These are phyloP conservation scores for Villa cingulata DNA, from an alignment of 2,888 invertebrate genomes.

Conservation along the genomic window DNA sequence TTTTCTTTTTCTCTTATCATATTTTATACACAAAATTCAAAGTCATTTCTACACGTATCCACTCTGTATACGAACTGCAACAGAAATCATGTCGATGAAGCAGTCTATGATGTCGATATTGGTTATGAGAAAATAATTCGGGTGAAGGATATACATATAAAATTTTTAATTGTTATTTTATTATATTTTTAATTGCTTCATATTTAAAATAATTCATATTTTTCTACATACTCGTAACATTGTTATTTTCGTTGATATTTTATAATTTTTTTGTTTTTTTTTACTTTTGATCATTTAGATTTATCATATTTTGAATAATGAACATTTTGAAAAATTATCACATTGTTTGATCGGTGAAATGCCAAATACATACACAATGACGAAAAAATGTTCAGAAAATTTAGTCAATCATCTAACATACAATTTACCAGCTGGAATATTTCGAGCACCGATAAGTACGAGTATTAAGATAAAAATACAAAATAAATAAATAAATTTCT, in stretches of 20 bases:
- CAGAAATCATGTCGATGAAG: constrained; percentile 32
- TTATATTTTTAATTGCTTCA: background rate
- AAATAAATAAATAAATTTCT: background rate
- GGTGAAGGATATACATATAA: constrained; percentile 18
- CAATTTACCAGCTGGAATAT: constrained; percentile 34
- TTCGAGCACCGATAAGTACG: constrained; percentile 35
- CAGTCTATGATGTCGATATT: constrained; percentile 35
- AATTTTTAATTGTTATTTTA: background rate
- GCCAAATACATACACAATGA: constrained; percentile 38
- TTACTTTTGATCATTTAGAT: background rate
- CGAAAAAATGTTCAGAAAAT: constrained; percentile 36
- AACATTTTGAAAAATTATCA: constrained; percentile 30
- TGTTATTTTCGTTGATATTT: no score
- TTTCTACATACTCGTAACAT: no score
- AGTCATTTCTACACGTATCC: constrained; percentile 36
- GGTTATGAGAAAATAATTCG: constrained; percentile 37
- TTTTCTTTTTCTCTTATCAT: no score
- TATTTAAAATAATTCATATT: background rate
- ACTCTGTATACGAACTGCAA: constrained; percentile 37
- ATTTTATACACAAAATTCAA: no score
- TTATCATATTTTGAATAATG: constrained; percentile 31
- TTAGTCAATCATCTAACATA: constrained; percentile 34
- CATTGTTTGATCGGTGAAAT: constrained; percentile 33
- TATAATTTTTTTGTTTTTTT: background rate
- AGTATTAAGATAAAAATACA: background rate